Evolutionary conservation across 2,113 vertebrate genomes (phyloP), one percentile per base, ranked within the genome.

Genomic region (Meleagris gallopavo): DNA sequence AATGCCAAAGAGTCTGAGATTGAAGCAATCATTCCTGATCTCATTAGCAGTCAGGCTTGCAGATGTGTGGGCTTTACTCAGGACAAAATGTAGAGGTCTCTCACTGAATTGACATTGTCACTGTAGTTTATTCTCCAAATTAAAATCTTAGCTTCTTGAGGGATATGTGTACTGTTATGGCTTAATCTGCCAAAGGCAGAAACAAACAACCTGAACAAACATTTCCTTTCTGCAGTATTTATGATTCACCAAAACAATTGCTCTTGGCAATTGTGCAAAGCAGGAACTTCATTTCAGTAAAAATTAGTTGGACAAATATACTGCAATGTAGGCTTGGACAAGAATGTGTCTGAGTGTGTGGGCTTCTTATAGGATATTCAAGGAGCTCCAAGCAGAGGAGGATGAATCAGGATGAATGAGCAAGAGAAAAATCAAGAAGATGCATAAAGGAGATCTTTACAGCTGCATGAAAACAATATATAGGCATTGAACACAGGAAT

Each of bases 231-330:
- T 90, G 86, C 94, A 95, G 72, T 76, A 89, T 97, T 95, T 94
- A 95, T 97, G 95, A 97, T 95, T 97, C 96, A 97, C 94, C 94
- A 90, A 96, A 97, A 95, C 93, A 97, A 94, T 95, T 76, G 93
- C 93, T 96, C 55, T 81, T 73, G 94, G 95, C 94, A 95, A 82
- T 81, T 88, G 75, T 89, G 91, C 77, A 87, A 96, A 83, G 65
- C 75, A 89, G 84, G 84, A 94, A 78, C 77, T 94, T 96, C 86
- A 93, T 87, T 95, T 71, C 83, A 70, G 89, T 83, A 91, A 92
- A 88, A 95, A 95, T 85, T 84, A 88, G 54, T 89, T 94, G 95
- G 89, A 93, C 96, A 96, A 97, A 96, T 88, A 67, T 57, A 65
- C 75, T 50, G 75, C 3, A 20, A 83, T 83, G 86, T 70, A 76